A percentile compares a stretch with the other conserved stretches of the same genome.
These are phyloP conservation scores for Raja brachyura DNA, from an alignment of 2,113 vertebrate genomes.

Conservation along the genomic window DNA sequence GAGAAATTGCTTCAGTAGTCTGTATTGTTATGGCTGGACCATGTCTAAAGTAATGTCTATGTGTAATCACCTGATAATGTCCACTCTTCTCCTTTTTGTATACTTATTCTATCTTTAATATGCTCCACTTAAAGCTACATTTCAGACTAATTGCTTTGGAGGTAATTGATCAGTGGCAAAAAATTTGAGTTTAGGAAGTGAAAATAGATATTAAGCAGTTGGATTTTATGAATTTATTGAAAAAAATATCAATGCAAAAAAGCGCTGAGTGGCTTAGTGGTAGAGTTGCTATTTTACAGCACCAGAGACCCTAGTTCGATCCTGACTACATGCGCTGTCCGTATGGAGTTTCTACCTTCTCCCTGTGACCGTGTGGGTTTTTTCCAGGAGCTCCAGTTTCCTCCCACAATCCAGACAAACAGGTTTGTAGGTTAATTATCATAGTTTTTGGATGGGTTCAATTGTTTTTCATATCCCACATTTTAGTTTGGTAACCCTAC, in stretches of 20 bases:
- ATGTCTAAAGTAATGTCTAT: not conserved
- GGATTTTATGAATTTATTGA: not conserved
- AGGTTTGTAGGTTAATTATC: not conserved
- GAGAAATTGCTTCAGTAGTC: not conserved
- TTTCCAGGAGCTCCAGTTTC: too few species aligned
- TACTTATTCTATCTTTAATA: not conserved
- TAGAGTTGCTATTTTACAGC: too few species aligned
- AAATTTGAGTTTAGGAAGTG: not conserved
- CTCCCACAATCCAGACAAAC: too few species aligned
- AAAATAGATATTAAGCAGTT: not conserved
- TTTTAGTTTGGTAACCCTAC: not conserved
- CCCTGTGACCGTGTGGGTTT: too few species aligned
- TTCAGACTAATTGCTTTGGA: not conserved
- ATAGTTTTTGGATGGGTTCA: not conserved
- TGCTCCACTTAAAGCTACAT: not conserved
- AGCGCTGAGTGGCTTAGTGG: not conserved
- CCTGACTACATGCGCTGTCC: too few species aligned
- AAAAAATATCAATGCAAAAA: not conserved
- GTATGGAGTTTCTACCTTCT: too few species aligned
- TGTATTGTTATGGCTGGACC: not conserved
- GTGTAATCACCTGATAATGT: slow-evolving; percentile 21
- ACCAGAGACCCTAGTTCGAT: too few species aligned
- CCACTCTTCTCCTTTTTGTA: not conserved
- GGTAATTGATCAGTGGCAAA: not conserved
- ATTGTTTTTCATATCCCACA: not conserved